These are phyloP conservation scores for Exephanes ischioxanthus DNA, from an alignment of 2,888 invertebrate species.

Conservation along the genomic window DNA sequence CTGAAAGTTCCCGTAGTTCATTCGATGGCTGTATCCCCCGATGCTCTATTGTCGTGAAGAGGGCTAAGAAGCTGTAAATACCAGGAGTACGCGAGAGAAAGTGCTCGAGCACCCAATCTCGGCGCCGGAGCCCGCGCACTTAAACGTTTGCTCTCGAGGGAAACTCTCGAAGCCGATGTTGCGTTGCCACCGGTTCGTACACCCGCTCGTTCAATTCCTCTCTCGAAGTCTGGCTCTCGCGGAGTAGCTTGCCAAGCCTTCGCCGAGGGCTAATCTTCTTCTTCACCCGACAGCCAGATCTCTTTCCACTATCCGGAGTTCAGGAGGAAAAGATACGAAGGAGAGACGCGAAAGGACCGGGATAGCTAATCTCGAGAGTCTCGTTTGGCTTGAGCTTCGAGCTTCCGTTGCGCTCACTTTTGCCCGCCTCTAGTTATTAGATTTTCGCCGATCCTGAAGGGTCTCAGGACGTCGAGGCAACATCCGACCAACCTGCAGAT, in stretches of 20 bases:
- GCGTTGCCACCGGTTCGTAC: conserved; percentile 54
- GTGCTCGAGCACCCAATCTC: conserved; percentile 61
- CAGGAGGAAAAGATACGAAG: conserved; percentile 26
- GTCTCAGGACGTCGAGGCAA: not conserved
- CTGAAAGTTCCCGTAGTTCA: not conserved
- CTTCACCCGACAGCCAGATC: conserved; percentile 51
- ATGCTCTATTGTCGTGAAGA: conserved; percentile 16
- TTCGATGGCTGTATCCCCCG: not conserved
- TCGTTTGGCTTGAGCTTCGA: conserved; percentile 45
- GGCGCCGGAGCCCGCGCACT: conserved; percentile 59
- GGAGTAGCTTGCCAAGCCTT: conserved; percentile 14
- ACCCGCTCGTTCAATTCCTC: conserved; percentile 39
- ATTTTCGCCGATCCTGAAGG: conserved; percentile 20
- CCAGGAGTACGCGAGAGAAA: conserved; percentile 46
- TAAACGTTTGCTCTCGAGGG: conserved; percentile 45
- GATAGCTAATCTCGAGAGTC: conserved; percentile 55
- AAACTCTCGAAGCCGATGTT: conserved; percentile 47
- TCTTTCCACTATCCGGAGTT: conserved; percentile 31
- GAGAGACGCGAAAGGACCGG: conserved; percentile 2
- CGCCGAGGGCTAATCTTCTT: conserved; percentile 57
- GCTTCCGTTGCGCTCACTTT: conserved; percentile 6
- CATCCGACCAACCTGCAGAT: not conserved
- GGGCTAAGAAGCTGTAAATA: conserved; percentile 31
- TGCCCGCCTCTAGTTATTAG: conserved; percentile 28
- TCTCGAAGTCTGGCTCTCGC: conserved; percentile 31